These are phyloP conservation scores for Chaitophorus viminalis DNA, from an alignment of 2,888 invertebrate species.

Conservation along the genomic window DNA sequence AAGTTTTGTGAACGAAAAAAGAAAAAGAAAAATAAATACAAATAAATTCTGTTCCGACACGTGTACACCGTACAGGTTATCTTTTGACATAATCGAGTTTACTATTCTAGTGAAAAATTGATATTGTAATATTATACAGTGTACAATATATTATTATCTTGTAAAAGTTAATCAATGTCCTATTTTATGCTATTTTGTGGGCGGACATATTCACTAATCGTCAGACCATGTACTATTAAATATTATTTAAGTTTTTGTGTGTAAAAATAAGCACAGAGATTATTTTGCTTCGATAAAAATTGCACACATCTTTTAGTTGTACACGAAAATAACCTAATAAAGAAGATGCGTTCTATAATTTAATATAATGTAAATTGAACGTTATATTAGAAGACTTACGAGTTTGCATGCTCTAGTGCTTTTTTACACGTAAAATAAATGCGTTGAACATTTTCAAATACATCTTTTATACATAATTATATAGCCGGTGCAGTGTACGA, in stretches of 20 bases:
- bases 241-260: neutral
- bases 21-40: neutral
- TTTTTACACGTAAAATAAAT: constrained; percentile 35
- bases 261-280: neutral
- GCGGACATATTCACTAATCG: neutral
- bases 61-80: neutral
- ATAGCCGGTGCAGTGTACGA: constrained; percentile 13
- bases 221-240: neutral
- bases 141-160: no score
- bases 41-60: neutral
- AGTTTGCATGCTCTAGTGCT: constrained; percentile 15
- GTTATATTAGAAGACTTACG: neutral
- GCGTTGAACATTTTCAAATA: constrained; percentile 26
- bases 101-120: neutral
- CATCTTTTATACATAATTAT: constrained; percentile 42
- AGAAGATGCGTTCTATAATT: constrained; percentile 1
- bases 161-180: neutral
- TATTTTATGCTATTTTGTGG: neutral
- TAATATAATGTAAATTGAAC: constrained; percentile 45
- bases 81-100: neutral
- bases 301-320: neutral
- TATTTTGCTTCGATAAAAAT: neutral
- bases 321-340: constrained; percentile 9
- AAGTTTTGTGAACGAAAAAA: neutral
- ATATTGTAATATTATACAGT: no score